Evolutionary conservation across 2,888 invertebrate genomes (phyloP).

Genomic region (Tridacna crocea): DNA sequence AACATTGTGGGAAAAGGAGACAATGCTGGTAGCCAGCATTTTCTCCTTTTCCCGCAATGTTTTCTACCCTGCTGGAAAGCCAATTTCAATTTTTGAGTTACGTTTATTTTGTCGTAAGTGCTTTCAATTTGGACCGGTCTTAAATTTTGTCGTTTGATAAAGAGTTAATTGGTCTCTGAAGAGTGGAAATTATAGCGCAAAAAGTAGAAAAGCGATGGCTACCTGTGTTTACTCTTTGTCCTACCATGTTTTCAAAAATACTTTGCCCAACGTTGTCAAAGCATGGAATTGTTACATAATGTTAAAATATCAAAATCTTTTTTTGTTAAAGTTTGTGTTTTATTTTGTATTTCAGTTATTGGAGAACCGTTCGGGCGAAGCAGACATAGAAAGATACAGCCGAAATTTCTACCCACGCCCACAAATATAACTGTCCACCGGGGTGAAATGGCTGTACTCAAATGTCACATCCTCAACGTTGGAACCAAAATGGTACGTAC

Average conservation of each 20-base stretch:
- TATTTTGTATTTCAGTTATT: conserved; percentile 8
- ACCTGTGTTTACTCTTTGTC: not conserved
- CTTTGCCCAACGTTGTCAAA: not conserved
- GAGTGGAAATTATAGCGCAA: not conserved
- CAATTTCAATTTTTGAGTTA: no score
- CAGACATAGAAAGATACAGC: conserved; percentile 40
- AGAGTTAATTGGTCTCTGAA: no score
- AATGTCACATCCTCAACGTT: conserved; percentile 60
- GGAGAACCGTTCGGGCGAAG: not conserved
- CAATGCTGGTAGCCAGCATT: no score
- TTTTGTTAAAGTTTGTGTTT: not conserved
- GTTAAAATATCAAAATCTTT: no score
- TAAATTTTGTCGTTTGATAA: no score
- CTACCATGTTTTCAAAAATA: not conserved
- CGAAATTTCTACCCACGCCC: conserved; percentile 54
- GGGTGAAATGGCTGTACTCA: conserved; percentile 58
- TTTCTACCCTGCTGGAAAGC: no score
- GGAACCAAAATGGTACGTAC: conserved; percentile 64
- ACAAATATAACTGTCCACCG: conserved; percentile 61
- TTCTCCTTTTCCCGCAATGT: no score
- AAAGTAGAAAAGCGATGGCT: not conserved
- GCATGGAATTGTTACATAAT: not conserved
- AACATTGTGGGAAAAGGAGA: no score
- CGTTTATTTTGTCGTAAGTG: no score
- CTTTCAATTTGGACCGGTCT: no score